These are phyloP conservation scores for Rhogogaster chlorosoma DNA, from an alignment of 2,888 invertebrate species.

Conservation along the genomic window DNA sequence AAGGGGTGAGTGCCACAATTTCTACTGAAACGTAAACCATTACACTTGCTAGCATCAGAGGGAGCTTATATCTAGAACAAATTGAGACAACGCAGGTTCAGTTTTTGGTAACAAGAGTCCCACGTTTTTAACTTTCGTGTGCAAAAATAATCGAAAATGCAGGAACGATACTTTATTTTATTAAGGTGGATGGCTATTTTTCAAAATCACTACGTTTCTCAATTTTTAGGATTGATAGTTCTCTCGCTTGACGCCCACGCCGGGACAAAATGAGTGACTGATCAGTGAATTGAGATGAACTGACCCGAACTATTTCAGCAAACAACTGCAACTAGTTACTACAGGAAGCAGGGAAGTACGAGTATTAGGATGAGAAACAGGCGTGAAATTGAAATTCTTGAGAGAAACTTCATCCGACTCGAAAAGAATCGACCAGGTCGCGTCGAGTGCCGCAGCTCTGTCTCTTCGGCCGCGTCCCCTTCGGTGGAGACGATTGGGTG, in stretches of 20 bases:
- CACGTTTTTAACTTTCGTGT: background rate
- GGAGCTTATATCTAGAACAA: background rate
- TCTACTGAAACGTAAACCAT: background rate
- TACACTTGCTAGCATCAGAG: background rate
- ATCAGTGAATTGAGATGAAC: constrained; percentile 1
- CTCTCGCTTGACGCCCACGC: background rate
- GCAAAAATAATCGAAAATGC: background rate
- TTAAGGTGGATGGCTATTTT: background rate
- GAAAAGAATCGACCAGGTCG: constrained; percentile 45
- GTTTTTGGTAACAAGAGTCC: background rate
- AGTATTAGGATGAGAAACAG: constrained; percentile 44
- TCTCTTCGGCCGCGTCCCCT: background rate
- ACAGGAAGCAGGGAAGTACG: background rate
- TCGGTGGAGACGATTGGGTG: constrained; percentile 40
- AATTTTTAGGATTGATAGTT: background rate
- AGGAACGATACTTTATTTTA: background rate
- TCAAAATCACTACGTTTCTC: background rate
- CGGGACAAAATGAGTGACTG: background rate
- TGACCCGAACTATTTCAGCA: constrained; percentile 8
- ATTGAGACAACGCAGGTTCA: background rate
- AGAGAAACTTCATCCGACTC: constrained; percentile 36
- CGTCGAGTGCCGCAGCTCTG: constrained; percentile 4
- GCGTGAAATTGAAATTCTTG: constrained; percentile 50
- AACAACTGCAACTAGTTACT: constrained; percentile 25
- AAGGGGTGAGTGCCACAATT: background rate